These are phyloP conservation scores for Saccostrea echinata DNA, from an alignment of 1,140 invertebrate genomes.

Conservation along the genomic window DNA sequence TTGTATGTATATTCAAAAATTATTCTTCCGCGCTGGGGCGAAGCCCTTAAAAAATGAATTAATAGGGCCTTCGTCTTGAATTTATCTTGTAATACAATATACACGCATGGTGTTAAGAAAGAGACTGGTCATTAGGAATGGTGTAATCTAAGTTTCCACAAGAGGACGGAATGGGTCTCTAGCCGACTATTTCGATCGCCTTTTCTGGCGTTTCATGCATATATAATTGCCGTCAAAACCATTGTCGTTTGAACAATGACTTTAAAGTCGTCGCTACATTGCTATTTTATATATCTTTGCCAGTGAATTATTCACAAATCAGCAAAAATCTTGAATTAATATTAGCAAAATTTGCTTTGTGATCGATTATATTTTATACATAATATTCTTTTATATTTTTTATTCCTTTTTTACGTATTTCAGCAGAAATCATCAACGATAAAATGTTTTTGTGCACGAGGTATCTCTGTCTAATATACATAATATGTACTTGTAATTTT, in stretches of 20 bases:
- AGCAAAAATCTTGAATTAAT: not conserved
- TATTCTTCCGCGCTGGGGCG: not conserved
- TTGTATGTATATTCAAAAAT: not conserved
- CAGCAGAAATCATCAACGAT: not conserved
- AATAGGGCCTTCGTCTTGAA: constrained; percentile 13
- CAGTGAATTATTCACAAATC: not conserved
- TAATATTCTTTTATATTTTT: not conserved
- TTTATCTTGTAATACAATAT: constrained; percentile 39
- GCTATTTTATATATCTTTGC: not conserved
- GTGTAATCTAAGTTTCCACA: constrained; percentile 41
- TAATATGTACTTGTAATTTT: constrained; percentile 18
- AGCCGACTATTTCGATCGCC: constrained; percentile 34
- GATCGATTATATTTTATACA: not conserved
- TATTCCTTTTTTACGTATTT: not conserved
- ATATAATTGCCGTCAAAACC: constrained; percentile 7
- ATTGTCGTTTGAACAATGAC: constrained; percentile 2
- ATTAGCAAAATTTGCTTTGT: not conserved
- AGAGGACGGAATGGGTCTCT: constrained; percentile 43
- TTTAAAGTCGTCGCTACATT: constrained; percentile 18
- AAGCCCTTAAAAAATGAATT: constrained; percentile 21
- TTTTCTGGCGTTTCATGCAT: constrained; percentile 36
- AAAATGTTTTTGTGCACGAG: not conserved
- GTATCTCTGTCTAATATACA: not conserved
- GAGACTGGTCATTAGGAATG: constrained; percentile 16
- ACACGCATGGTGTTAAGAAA: constrained; percentile 28